Evolutionary conservation across 2,888 invertebrate genomes (phyloP), one percentile per base, ranked within the genome.

Genomic region (Metacarcinus magister): DNA sequence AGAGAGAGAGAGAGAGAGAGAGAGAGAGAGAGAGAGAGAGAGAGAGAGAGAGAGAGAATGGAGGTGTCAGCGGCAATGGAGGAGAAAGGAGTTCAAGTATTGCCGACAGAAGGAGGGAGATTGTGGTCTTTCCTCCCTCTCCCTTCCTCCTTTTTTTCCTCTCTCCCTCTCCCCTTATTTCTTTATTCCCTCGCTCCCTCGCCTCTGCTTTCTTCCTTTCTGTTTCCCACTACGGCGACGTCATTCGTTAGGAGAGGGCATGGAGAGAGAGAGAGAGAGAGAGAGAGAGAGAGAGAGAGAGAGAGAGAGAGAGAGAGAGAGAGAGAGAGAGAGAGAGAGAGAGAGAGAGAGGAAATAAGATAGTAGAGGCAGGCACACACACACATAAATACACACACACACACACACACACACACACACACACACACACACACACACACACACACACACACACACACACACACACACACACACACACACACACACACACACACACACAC

Each of bases 271-370:
- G 75, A 28, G 75, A 75, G 28, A 28, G 28, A 75, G n/a, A 28
- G 75, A 75, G 75, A 75, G 75, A 75, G 75, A 75, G 75, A 75
- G 39, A 87, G 87, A 87, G 87, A 87, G 87, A 87, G 75, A 87
- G 87, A 39, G 87, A 87, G 82, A 32, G 32, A 87, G 82, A 75
- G 75, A 75, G 75, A 75, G 75, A 75, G 75, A 75, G 67, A 75
- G 67, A 75, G 67, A 23, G 67, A 23, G 67, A 23, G 75, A n/a
- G n/a, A n/a, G 75, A n/a, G 75, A n/a, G 82, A 32, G 32, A 82
- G 82, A 75, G 75, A 75, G 75, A 75, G 75, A 75, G 75, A n/a
- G 8, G 0, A n/a, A n/a, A n/a, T 23, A n/a, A 82, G 32, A 0
- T 2, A 82, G 75, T 60, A 60, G 60, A 23, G 60, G 60, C 13